phyloP scores from a whole-genome alignment of 2,797 vertebrate species.

The Tenualosa thibaudeaui region DNA sequence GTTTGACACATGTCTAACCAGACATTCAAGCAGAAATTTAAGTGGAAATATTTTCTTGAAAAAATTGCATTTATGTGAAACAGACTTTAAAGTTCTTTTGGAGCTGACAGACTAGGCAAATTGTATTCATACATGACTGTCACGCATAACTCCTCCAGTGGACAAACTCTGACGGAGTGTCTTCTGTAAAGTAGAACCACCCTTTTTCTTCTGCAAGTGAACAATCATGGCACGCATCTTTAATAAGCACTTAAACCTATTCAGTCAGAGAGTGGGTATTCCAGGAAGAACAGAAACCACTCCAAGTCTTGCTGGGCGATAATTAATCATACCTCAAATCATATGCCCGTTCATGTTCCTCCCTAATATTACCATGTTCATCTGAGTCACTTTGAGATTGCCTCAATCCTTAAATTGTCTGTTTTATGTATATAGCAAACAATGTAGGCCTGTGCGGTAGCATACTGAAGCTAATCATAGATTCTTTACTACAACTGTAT shows the following conservation, averaged over 20 bases:
- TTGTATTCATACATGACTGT: slow-evolving; percentile 19
- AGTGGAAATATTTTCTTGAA: not conserved
- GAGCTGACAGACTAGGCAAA: not conserved
- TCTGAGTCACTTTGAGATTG: not conserved
- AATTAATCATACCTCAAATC: not conserved
- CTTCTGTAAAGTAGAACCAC: slow-evolving; percentile 3
- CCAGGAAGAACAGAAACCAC: not conserved
- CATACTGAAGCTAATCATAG: not conserved
- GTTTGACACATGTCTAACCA: not conserved
- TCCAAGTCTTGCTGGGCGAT: slow-evolving; percentile 24
- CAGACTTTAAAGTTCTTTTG: slow-evolving; percentile 15
- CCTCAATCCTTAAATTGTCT: not conserved
- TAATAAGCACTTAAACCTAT: not conserved
- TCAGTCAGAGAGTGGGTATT: not conserved
- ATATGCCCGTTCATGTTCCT: not conserved
- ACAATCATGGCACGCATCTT: not conserved
- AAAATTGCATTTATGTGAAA: not conserved
- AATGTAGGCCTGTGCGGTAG: not conserved
- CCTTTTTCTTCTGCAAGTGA: slow-evolving; percentile 10
- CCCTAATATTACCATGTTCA: not conserved
- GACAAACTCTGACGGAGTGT: slow-evolving; percentile 3
- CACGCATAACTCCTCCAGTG: slow-evolving; percentile 2
- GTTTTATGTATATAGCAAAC: not conserved
- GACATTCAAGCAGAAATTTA: not conserved
- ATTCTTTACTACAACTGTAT: not conserved